Evolutionary conservation across 2,888 invertebrate species (phyloP).

Genomic region (Drosophila infuscata): DNA sequence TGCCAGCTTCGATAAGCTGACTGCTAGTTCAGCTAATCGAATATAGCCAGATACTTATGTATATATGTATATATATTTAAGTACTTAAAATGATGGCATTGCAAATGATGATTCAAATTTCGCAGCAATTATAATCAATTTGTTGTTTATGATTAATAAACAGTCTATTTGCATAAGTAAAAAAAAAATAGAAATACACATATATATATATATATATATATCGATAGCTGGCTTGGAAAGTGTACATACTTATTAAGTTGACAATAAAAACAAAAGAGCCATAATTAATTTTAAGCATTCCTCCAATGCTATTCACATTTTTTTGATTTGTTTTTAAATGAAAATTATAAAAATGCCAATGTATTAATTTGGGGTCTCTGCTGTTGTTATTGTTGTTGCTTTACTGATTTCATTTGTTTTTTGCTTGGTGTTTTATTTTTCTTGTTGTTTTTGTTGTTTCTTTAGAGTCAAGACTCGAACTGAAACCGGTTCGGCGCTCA

Average conservation of each 20-base stretch:
- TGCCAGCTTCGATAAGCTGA: conserved; percentile 3
- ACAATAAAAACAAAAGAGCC: conserved; percentile 17
- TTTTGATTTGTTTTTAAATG: conserved; percentile 51
- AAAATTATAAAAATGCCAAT: conserved; percentile 66
- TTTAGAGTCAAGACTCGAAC: conserved; percentile 47
- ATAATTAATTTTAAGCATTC: conserved; percentile 59
- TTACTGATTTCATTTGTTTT: conserved; percentile 57
- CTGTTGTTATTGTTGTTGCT: conserved; percentile 34
- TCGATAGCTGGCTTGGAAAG: conserved; percentile 29
- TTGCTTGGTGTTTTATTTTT: conserved; percentile 15
- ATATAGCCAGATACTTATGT: neutral
- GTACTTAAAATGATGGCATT: neutral
- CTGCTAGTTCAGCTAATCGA: conserved; percentile 7
- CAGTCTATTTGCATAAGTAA: neutral
- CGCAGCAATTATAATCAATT: neutral
- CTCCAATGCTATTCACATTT: conserved; percentile 54
- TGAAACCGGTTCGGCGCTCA: conserved; percentile 66
- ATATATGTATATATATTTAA: neutral
- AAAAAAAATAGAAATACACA: neutral
- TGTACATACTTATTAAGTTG: conserved; percentile 45
- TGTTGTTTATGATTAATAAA: neutral
- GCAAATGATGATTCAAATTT: neutral
- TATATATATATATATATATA: neutral
- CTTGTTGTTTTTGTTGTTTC: conserved; percentile 34
- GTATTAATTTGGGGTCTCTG: conserved; percentile 57